Conservation (phyloP, 1,140 invertebrate species). For the Sycobia sp. region DNA sequence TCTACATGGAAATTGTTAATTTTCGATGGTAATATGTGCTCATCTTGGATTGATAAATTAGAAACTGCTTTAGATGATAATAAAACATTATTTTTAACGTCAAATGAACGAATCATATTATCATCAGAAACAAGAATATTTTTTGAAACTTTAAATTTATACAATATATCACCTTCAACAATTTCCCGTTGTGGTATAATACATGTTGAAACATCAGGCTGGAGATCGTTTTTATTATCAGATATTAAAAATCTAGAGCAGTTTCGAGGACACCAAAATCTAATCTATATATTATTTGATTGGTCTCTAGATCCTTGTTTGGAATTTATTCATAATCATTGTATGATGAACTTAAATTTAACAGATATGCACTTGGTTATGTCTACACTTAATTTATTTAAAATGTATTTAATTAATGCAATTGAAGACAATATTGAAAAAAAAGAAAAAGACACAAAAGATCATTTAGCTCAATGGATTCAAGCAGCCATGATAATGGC, state of each 20-base stretch:
- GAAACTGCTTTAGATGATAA: constrained; percentile 72
- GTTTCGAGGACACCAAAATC: constrained; percentile 37
- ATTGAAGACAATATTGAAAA: constrained; percentile 44
- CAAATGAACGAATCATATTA: constrained; percentile 69
- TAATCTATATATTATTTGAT: constrained; percentile 58
- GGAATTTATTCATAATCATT: constrained; percentile 58
- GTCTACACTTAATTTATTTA: constrained; percentile 65
- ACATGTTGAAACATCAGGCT: constrained; percentile 65
- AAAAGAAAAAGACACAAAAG: constrained; percentile 38
- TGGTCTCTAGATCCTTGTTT: constrained; percentile 65
- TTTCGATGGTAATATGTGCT: constrained; percentile 72
- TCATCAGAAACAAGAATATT: constrained; percentile 66
- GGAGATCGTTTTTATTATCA: constrained; percentile 55
- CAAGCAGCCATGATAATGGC: constrained; percentile 67
- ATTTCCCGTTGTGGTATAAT: constrained; percentile 73
- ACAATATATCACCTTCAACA: constrained; percentile 66
- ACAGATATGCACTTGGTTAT: constrained; percentile 59
- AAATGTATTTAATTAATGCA: constrained; percentile 63
- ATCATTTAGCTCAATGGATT: constrained; percentile 58
- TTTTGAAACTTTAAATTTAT: constrained; percentile 71
- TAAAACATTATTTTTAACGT: constrained; percentile 63
- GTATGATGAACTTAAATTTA: constrained; percentile 55
- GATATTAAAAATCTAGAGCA: constrained; percentile 36
- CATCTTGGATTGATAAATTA: constrained; percentile 72
- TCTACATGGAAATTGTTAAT: constrained; percentile 64